phyloP scores from a whole-genome alignment of 92 coral and sea anemone genomes.

The Porites rus region DNA sequence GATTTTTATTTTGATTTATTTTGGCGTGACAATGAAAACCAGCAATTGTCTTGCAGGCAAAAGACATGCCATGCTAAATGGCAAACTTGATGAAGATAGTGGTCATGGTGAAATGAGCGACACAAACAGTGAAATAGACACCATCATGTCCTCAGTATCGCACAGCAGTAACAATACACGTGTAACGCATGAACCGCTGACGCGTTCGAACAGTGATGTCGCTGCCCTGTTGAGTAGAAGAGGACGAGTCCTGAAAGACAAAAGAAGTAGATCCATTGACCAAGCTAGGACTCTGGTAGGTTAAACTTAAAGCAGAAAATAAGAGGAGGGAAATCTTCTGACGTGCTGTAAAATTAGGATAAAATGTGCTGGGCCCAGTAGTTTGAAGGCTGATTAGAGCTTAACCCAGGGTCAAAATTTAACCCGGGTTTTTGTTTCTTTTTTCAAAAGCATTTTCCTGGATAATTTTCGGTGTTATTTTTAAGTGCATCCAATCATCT shows the following conservation, averaged over 20 bases:
- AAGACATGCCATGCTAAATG: slow-evolving; percentile 59
- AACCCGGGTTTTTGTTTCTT: too few species aligned
- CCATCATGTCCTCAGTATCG: slow-evolving; percentile 80
- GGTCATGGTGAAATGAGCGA: slow-evolving; percentile 85
- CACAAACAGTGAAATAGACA: slow-evolving; percentile 87
- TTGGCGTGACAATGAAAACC: too few species aligned
- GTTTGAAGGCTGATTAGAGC: too few species aligned
- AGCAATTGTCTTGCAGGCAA: slow-evolving; percentile 45
- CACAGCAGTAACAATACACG: slow-evolving; percentile 36
- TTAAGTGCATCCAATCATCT: too few species aligned
- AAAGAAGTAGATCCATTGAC: slow-evolving; percentile 47
- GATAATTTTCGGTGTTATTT: too few species aligned
- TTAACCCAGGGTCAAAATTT: too few species aligned
- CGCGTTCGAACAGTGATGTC: slow-evolving; percentile 89
- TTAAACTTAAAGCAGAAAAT: neutral
- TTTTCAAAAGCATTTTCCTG: too few species aligned
- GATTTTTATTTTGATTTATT: too few species aligned
- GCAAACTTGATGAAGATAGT: slow-evolving; percentile 89
- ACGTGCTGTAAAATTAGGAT: too few species aligned
- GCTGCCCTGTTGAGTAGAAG: slow-evolving; percentile 40
- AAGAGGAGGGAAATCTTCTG: too few species aligned
- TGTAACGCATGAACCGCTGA: slow-evolving; percentile 33
- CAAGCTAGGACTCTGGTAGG: slow-evolving; percentile 43
- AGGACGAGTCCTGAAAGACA: slow-evolving; percentile 28
- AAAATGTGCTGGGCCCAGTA: too few species aligned